A percentile compares a stretch with the other conserved stretches of the same genome.
Conservation (phyloP, 2,113 vertebrate genomes). For the Myrmophylax atrothorax region DNA sequence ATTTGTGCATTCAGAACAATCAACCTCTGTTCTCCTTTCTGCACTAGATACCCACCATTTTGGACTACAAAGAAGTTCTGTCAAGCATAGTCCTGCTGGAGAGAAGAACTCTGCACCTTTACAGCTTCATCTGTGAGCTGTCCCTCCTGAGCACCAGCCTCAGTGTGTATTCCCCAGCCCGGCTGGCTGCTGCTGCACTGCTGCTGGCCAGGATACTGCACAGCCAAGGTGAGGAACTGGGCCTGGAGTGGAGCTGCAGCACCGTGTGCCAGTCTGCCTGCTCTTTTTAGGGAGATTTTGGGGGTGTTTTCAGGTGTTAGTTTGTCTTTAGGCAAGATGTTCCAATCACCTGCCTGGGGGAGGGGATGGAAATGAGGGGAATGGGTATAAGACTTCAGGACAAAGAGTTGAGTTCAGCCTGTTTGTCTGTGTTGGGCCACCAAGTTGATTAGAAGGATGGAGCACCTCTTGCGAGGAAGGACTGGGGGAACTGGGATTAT, state of each 20-base stretch:
- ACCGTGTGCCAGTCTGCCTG: not conserved
- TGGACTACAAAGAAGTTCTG: conserved; percentile 93
- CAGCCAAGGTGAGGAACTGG: conserved; percentile 79
- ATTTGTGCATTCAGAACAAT: not conserved
- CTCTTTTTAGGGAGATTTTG: not conserved
- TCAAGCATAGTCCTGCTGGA: conserved; percentile 79
- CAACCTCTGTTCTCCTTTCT: not conserved
- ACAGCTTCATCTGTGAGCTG: conserved; percentile 93
- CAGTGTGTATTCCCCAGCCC: conserved; percentile 79
- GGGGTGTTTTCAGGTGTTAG: not conserved
- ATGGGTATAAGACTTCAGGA: not conserved
- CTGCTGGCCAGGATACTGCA: conserved; percentile 87
- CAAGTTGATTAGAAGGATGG: not conserved
- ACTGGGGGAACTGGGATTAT: not conserved
- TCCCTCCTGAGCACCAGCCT: conserved; percentile 88
- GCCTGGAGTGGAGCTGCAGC: not conserved
- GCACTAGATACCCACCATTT: conserved; percentile 85
- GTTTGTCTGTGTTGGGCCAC: not conserved
- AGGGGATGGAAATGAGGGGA: not conserved
- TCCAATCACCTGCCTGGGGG: not conserved
- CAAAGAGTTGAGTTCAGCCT: not conserved
- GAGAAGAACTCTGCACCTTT: conserved; percentile 84
- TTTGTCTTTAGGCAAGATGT: not conserved
- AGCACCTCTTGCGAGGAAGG: not conserved
- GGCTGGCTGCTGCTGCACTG: conserved; percentile 84